phyloP scores from a whole-genome alignment of 2,113 vertebrate genomes.

The Amphiprion ocellaris region DNA sequence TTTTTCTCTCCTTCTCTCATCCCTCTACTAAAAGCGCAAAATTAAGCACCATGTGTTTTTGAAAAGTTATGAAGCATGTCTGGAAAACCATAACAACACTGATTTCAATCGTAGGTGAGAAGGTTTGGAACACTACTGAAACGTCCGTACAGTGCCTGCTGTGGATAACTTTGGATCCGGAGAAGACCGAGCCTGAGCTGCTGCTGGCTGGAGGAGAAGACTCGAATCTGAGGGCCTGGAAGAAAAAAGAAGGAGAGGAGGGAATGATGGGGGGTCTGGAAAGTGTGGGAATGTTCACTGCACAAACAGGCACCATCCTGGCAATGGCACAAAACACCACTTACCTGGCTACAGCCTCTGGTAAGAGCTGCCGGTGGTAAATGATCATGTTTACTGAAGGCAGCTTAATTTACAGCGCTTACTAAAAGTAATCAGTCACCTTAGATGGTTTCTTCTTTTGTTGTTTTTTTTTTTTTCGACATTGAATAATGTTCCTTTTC shows the following conservation, averaged over 20 bases:
- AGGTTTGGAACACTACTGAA: conserved; percentile 41
- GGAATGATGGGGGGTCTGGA: conserved; percentile 23
- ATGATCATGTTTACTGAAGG: too few species aligned
- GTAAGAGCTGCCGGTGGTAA: conserved; percentile 62
- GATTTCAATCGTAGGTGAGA: conserved; percentile 71
- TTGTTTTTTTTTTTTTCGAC: not conserved
- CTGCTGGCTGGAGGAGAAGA: conserved; percentile 85
- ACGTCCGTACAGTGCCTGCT: conserved; percentile 80
- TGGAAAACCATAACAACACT: accelerated
- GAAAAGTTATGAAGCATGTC: too few species aligned
- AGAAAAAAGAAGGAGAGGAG: conserved; percentile 18
- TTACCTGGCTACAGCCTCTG: conserved; percentile 87
- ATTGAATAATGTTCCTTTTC: not conserved
- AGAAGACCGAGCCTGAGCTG: conserved; percentile 28
- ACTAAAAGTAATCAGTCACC: too few species aligned
- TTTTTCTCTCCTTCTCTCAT: not conserved
- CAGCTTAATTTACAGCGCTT: too few species aligned
- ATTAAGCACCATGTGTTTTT: too few species aligned
- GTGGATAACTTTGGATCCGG: conserved; percentile 75
- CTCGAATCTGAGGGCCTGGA: conserved; percentile 84
- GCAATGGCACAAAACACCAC: conserved; percentile 82
- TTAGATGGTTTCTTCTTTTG: too few species aligned
- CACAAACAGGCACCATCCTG: conserved; percentile 74
- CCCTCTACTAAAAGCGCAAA: not conserved
- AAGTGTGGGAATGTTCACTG: conserved; percentile 62